A percentile compares a stretch with the other conserved stretches of the same genome.
These are phyloP conservation scores for Bradysia coprophila DNA, from an alignment of 1,140 invertebrate genomes.

Conservation along the genomic window DNA sequence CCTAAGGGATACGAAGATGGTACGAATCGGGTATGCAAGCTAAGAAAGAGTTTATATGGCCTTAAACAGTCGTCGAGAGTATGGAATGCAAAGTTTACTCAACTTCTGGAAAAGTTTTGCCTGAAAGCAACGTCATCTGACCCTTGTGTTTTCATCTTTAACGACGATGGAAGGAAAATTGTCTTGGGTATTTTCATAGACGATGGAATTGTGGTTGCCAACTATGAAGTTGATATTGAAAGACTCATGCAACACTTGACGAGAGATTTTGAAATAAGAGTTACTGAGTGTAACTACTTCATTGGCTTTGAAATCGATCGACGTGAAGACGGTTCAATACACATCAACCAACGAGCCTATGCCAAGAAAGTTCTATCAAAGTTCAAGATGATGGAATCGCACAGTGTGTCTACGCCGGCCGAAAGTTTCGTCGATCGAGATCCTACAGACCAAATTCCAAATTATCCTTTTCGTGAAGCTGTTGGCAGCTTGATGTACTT, in stretches of 20 bases:
- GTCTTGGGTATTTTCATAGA: slow-evolving; percentile 21
- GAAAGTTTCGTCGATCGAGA: slow-evolving; percentile 1
- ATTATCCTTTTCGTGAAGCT: slow-evolving; percentile 15
- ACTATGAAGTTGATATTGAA: slow-evolving; percentile 5
- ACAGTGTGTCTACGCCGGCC: slow-evolving; percentile 11
- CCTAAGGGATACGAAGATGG: slow-evolving; percentile 12
- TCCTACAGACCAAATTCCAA: neutral
- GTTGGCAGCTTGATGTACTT: slow-evolving; percentile 24
- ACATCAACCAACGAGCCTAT: slow-evolving; percentile 12
- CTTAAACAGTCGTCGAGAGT: slow-evolving; percentile 10
- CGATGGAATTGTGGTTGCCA: slow-evolving; percentile 15
- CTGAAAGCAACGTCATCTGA: slow-evolving; percentile 16
- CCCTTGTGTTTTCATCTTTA: slow-evolving; percentile 14
- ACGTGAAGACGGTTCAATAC: slow-evolving; percentile 8
- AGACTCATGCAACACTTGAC: slow-evolving; percentile 8
- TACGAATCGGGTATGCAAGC: slow-evolving; percentile 6
- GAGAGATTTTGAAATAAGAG: slow-evolving; percentile 9
- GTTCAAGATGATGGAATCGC: slow-evolving; percentile 14
- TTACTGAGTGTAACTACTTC: slow-evolving; percentile 7
- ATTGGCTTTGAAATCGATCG: slow-evolving; percentile 13
- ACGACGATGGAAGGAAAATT: slow-evolving; percentile 8
- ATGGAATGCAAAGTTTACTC: slow-evolving; percentile 11
- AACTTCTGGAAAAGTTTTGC: slow-evolving; percentile 11
- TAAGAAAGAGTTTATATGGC: slow-evolving; percentile 11
- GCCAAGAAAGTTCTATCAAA: slow-evolving; percentile 10